Evolutionary conservation across 1,140 invertebrate genomes (phyloP).

Genomic region (Pseudomyrmex concolor): DNA sequence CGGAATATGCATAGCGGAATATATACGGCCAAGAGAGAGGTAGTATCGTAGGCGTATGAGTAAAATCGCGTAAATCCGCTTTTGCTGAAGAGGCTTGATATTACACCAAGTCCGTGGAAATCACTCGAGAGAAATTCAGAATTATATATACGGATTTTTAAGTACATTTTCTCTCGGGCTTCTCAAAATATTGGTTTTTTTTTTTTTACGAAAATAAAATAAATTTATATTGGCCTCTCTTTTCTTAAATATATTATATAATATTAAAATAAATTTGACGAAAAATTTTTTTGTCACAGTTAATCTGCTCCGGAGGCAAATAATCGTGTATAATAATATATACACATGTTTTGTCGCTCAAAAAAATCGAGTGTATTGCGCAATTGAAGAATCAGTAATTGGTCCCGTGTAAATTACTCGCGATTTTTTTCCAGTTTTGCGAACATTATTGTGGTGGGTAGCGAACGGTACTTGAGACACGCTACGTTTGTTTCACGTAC

Average conservation of each 20-base stretch:
- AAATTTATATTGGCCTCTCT: too few species aligned
- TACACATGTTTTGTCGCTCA: neutral
- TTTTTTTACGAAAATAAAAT: neutral
- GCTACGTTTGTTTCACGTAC: conserved; percentile 41
- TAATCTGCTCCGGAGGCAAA: too few species aligned
- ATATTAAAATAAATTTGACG: neutral
- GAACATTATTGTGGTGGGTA: neutral
- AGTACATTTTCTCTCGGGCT: neutral
- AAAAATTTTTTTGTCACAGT: neutral
- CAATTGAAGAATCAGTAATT: neutral
- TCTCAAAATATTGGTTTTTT: neutral
- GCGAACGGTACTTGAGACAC: neutral
- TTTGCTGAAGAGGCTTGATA: neutral
- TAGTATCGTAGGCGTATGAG: neutral
- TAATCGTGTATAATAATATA: too few species aligned
- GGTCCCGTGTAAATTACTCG: neutral
- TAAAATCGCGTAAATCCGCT: neutral
- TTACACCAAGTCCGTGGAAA: neutral
- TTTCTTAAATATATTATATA: too few species aligned
- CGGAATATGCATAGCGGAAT: conserved; percentile 14
- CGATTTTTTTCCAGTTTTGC: conserved; percentile 5
- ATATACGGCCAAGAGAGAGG: neutral
- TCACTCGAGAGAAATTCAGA: neutral
- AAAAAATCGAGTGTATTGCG: neutral
- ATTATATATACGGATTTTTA: neutral